Evolutionary conservation across 30 jellyfish, hydroid and myxozoan species (phyloP), one percentile per base, ranked within the genome.

Genomic region (Aurelia sp.): DNA sequence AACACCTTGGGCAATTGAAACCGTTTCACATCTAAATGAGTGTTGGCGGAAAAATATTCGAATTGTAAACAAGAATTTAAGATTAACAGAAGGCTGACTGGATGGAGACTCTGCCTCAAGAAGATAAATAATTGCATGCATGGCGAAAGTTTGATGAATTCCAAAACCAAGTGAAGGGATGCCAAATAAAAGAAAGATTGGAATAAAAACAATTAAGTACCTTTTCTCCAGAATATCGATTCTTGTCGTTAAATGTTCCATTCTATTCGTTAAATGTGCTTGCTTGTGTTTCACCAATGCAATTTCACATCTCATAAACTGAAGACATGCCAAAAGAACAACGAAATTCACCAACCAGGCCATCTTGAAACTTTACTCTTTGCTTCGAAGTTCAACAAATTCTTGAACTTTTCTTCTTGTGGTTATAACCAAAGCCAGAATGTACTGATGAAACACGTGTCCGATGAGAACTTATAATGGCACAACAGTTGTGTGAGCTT

Each of bases 191-290:
- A 6, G 13, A 22, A 7, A 61, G 1, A 6, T 5, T 0, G 2
- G 21, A 15, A 21, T 18, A 21, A 64, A 64, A 72, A 3, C 5
- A 20, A 19, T 3, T 0, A 72, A 74, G 11, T 76, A 76, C 87
- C 87, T 58, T 20, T 40, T 76, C 21, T 76, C 87, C 41, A 76
- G 19, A 15, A 76, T 76, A 12, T 76, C 87, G 50, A 76, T 76
- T 22, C 87, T 30, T 22, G 40, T 76, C 40, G 76, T 76, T 62
- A 76, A n/a, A 35, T 76, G 61, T 11, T 58, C 87, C n/a, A 76
- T 76, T 12, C 78, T 53, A 40, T 76, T 76, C 76, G 63, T 76
- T 74, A 76, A 57, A 40, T 76, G 77, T 16, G 87, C 87, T 44
- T 76, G 87, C 74, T 76, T 76, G 40, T 75, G 73, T 50, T 76